Conservation (phyloP, 2,888 invertebrate genomes). For the Pimpla rufipes region DNA sequence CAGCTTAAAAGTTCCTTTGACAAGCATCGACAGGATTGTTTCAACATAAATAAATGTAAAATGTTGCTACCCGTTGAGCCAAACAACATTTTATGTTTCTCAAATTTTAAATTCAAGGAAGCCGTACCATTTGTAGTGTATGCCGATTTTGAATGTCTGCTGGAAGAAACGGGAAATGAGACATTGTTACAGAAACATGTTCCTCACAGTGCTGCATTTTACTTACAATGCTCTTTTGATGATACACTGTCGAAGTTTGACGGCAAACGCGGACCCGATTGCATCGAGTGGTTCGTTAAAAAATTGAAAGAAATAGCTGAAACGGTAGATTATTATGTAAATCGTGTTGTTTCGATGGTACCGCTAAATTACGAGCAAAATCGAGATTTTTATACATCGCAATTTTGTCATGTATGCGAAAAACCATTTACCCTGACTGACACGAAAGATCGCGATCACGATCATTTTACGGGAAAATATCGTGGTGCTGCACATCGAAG, state of each 20-base stretch:
- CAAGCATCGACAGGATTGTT: slow-evolving; percentile 52
- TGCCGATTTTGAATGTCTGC: slow-evolving; percentile 57
- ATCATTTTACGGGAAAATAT: slow-evolving; percentile 45
- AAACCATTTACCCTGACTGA: no score
- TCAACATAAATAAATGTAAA: slow-evolving; percentile 30
- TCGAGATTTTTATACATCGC: no score
- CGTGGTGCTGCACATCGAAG: slow-evolving; percentile 70
- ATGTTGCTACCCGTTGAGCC: slow-evolving; percentile 44
- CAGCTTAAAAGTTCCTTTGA: slow-evolving; percentile 19
- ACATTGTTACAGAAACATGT: slow-evolving; percentile 51
- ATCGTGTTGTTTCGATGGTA: slow-evolving; percentile 35
- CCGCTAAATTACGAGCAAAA: slow-evolving; percentile 8
- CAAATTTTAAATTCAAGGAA: slow-evolving; percentile 46
- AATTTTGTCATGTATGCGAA: no score
- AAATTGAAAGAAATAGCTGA: slow-evolving; percentile 39
- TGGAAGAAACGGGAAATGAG: slow-evolving; percentile 27
- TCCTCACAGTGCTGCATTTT: slow-evolving; percentile 52
- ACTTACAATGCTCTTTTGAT: slow-evolving; percentile 45
- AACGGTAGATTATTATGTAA: slow-evolving; percentile 27
- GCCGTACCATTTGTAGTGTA: slow-evolving; percentile 48
- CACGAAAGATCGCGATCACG: no score
- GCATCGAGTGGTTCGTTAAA: slow-evolving; percentile 65
- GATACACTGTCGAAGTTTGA: slow-evolving; percentile 54
- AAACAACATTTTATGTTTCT: no score
- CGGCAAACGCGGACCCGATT: slow-evolving; percentile 46